Evolutionary conservation across 2,113 vertebrate genomes (phyloP).

Genomic region (Triplophysa rosa): DNA sequence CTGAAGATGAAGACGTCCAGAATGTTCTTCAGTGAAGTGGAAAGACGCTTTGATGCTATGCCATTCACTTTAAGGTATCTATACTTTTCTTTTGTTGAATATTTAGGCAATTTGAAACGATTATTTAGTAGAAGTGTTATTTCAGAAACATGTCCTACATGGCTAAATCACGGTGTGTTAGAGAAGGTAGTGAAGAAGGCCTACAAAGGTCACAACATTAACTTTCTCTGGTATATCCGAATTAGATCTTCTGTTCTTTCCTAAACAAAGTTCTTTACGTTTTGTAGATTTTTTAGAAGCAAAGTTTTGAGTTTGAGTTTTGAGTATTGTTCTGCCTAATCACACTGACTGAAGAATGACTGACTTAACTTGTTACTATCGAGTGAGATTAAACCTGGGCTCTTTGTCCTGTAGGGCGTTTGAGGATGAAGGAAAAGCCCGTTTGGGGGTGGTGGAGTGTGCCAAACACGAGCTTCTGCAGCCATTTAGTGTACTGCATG

Average conservation of each 20-base stretch:
- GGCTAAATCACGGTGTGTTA: not conserved
- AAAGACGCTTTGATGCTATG: slow-evolving; percentile 96
- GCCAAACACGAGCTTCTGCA: slow-evolving; percentile 95
- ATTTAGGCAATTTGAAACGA: no score
- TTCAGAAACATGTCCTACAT: not conserved
- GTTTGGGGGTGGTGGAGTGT: slow-evolving; percentile 94
- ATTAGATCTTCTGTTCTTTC: not conserved
- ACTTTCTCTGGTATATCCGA: not conserved
- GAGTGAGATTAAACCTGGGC: no score
- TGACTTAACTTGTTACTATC: no score
- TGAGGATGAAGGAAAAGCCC: slow-evolving; percentile 94
- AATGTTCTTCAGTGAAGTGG: slow-evolving; percentile 96
- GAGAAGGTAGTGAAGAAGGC: not conserved
- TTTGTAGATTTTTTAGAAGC: no score
- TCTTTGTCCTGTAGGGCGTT: slow-evolving; percentile 79
- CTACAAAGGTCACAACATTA: no score
- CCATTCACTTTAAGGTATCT: slow-evolving; percentile 92
- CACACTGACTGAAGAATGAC: no score
- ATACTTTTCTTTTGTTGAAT: no score
- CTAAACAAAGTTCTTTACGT: not conserved
- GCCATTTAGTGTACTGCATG: slow-evolving; percentile 94
- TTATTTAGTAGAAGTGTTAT: no score
- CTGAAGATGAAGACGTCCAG: slow-evolving; percentile 99
- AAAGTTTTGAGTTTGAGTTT: no score
- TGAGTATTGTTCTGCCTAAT: not conserved